Percentiles rank a stretch among this genome's conserved stretches.
Conservation (phyloP, 2,113 vertebrate genomes). For the Cariama cristata region DNA sequence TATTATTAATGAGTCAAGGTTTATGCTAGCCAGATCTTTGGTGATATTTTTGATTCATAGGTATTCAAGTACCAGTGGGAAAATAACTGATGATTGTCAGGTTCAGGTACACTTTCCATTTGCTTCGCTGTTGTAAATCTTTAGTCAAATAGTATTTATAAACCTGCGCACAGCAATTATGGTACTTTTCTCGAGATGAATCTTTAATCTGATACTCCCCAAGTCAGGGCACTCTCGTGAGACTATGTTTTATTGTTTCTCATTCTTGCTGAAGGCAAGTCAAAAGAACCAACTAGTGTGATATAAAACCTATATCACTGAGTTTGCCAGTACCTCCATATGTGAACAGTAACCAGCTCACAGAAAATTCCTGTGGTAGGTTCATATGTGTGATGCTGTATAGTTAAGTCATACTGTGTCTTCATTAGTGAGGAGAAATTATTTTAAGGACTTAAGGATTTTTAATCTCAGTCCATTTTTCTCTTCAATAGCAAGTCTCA, state of each 20-base stretch:
- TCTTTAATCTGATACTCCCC: neutral
- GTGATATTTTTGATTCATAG: neutral
- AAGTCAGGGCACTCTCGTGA: neutral
- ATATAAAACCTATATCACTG: neutral
- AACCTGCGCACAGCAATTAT: neutral
- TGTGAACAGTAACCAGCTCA: neutral
- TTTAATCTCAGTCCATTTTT: neutral
- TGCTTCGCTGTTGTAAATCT: neutral
- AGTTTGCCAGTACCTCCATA: neutral
- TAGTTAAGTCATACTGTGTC: neutral
- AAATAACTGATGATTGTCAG: conserved; percentile 42
- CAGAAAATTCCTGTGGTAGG: neutral
- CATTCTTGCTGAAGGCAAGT: neutral
- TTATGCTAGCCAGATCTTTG: neutral
- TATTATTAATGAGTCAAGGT: conserved; percentile 45
- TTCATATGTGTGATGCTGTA: neutral
- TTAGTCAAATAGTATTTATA: conserved; percentile 43
- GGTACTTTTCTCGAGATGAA: neutral
- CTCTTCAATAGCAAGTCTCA: neutral
- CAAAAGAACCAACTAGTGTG: neutral
- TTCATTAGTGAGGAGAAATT: neutral
- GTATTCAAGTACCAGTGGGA: neutral
- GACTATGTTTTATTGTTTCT: neutral
- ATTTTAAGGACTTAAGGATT: neutral
- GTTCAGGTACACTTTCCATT: conserved; percentile 37